phyloP scores from a whole-genome alignment of 64 coral and sea anemone species.

The Stichodactyla helianthus region DNA sequence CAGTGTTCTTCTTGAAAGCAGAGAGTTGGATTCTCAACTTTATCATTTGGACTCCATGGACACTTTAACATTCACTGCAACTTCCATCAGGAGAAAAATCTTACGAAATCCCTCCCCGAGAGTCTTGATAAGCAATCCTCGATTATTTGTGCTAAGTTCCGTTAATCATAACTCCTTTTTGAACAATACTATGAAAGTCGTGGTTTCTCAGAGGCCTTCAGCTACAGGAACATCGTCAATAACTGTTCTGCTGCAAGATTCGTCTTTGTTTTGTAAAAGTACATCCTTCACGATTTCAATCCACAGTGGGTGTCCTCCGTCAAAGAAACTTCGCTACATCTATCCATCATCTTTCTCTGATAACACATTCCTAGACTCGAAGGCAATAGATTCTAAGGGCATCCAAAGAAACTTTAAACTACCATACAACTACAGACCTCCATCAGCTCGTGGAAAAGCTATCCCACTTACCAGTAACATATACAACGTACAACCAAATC shows the following conservation, averaged over 20 bases:
- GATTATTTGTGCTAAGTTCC: conserved; percentile 49
- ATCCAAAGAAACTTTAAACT: conserved; percentile 60
- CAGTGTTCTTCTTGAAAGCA: conserved; percentile 47
- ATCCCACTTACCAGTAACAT: conserved; percentile 83
- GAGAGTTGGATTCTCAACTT: conserved; percentile 22
- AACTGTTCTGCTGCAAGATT: conserved; percentile 55
- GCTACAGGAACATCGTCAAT: conserved; percentile 64
- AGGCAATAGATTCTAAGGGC: conserved; percentile 50
- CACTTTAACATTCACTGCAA: conserved; percentile 45
- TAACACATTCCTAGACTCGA: conserved; percentile 33
- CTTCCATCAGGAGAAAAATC: conserved; percentile 23
- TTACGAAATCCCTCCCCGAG: conserved; percentile 16
- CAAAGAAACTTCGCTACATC: conserved; percentile 70
- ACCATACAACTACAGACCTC: conserved; percentile 90
- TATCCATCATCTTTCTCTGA: conserved; percentile 59
- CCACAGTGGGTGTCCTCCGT: conserved; percentile 79
- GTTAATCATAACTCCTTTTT: conserved; percentile 25
- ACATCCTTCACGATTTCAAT: conserved; percentile 59
- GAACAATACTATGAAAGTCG: conserved; percentile 53
- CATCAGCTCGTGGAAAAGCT: conserved; percentile 85
- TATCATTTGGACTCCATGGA: conserved; percentile 85
- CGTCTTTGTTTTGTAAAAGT: conserved; percentile 64
- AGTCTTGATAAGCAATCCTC: conserved; percentile 59
- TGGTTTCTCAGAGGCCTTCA: conserved; percentile 57
- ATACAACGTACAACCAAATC: conserved; percentile 86